Percentiles rank a stretch among this genome's conserved stretches.
phyloP scores from a whole-genome alignment of 2,113 vertebrate genomes.

The Desmodus rotundus region DNA sequence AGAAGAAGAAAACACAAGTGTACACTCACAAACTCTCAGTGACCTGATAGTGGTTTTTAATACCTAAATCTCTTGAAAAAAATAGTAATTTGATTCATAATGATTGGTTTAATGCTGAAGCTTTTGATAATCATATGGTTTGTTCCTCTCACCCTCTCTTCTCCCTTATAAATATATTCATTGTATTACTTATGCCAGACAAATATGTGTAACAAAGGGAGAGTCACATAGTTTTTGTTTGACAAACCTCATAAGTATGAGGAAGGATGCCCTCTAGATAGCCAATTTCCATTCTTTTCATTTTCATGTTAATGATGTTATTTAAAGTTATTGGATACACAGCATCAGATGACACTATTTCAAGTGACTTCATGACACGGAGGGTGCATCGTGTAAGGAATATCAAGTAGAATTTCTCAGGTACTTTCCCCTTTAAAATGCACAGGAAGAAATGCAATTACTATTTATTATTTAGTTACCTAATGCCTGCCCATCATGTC shows the following conservation, averaged over 20 bases:
- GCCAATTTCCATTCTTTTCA: constrained; percentile 57
- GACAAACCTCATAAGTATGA: constrained; percentile 26
- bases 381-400: constrained; percentile 50
- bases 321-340: constrained; percentile 65
- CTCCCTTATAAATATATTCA: constrained; percentile 55
- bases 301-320: constrained; percentile 70
- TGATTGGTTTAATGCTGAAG: constrained; percentile 34
- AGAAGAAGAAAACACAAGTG: neutral
- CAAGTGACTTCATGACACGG: constrained; percentile 67
- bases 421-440: constrained; percentile 61
- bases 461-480: constrained; percentile 73
- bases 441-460: constrained; percentile 68
- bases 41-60: neutral
- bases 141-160: neutral
- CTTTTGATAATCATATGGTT: constrained; percentile 23
- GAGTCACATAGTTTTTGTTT: constrained; percentile 61
- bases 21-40: neutral
- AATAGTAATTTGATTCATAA: neutral
- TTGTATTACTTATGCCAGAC: constrained; percentile 44
- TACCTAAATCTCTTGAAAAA: neutral
- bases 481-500: constrained; percentile 68
- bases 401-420: constrained; percentile 66
- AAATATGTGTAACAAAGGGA: constrained; percentile 60
- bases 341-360: constrained; percentile 67
- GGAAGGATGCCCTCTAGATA: constrained; percentile 42